Evolutionary conservation across 2,113 vertebrate genomes (phyloP).

Genomic region (Probosciger aterrimus): DNA sequence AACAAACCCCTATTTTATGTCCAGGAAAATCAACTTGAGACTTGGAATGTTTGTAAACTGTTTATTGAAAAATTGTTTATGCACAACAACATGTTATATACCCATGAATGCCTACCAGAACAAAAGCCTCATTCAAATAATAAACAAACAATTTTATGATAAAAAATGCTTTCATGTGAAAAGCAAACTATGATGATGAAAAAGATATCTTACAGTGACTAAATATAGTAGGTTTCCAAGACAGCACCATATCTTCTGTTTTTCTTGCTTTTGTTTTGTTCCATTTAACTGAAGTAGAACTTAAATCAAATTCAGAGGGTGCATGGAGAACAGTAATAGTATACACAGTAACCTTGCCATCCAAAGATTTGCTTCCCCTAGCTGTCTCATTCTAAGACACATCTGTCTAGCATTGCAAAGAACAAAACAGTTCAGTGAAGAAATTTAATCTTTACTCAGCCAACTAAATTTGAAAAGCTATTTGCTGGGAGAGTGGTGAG

Average conservation of each 20-base stretch:
- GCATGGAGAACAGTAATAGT: neutral
- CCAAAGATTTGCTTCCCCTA: neutral
- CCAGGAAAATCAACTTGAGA: neutral
- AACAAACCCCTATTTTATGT: neutral
- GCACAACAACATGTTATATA: neutral
- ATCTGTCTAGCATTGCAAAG: neutral
- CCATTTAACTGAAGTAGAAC: neutral
- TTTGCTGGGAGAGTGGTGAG: neutral
- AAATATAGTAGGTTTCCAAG: constrained; percentile 17
- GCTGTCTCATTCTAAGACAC: neutral
- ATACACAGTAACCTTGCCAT: neutral
- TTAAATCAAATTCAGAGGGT: neutral
- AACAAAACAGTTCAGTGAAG: neutral
- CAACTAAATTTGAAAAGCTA: neutral
- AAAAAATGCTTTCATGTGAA: neutral
- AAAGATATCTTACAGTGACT: neutral
- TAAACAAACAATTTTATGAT: neutral
- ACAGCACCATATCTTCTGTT: neutral
- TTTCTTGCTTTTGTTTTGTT: neutral
- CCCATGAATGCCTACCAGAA: neutral
- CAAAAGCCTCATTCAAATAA: neutral
- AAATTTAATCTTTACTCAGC: neutral
- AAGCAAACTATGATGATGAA: fast-evolving
- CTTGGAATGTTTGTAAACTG: neutral
- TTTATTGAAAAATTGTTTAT: neutral